phyloP scores from a whole-genome alignment of 2,888 invertebrate genomes.

The Lasioglossum oenotherae region DNA sequence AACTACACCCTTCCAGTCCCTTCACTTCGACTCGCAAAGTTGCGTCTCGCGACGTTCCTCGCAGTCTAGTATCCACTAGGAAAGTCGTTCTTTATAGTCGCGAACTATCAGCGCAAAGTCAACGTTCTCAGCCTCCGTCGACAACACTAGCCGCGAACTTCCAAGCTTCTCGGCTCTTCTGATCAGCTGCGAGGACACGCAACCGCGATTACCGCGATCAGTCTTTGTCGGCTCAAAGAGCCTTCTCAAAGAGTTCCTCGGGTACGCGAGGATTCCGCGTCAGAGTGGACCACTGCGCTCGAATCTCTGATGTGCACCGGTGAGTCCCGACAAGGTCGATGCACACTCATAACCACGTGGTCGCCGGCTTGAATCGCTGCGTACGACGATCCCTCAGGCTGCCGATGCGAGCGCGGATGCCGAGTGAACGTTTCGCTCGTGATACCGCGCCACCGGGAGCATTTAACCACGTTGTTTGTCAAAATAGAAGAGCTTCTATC shows the following conservation, averaged over 20 bases:
- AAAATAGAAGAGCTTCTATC: not conserved
- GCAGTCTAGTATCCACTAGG: not conserved
- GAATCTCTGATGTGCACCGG: conserved; percentile 36
- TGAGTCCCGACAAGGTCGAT: conserved; percentile 58
- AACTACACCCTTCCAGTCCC: not conserved
- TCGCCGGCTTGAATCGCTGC: conserved; percentile 54
- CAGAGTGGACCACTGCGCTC: not conserved
- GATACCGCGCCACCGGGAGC: conserved; percentile 7
- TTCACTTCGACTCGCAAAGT: conserved; percentile 59
- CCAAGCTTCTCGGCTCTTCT: not conserved
- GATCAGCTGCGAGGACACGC: not conserved
- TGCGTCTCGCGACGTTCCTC: not conserved
- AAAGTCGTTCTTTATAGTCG: not conserved
- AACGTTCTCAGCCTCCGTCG: not conserved
- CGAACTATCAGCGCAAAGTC: not conserved
- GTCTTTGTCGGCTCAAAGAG: conserved; percentile 7
- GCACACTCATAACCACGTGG: conserved; percentile 72
- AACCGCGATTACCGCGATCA: conserved; percentile 28
- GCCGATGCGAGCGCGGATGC: conserved; percentile 27
- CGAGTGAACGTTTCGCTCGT: conserved; percentile 11
- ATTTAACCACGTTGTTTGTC: conserved; percentile 24
- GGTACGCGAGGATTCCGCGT: not conserved
- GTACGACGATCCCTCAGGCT: conserved; percentile 45
- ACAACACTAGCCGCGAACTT: not conserved
- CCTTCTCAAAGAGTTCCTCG: not conserved